A percentile compares a stretch with the other conserved stretches of the same genome.
Conservation (phyloP, 2,888 invertebrate genomes). For the Thera britannica region DNA sequence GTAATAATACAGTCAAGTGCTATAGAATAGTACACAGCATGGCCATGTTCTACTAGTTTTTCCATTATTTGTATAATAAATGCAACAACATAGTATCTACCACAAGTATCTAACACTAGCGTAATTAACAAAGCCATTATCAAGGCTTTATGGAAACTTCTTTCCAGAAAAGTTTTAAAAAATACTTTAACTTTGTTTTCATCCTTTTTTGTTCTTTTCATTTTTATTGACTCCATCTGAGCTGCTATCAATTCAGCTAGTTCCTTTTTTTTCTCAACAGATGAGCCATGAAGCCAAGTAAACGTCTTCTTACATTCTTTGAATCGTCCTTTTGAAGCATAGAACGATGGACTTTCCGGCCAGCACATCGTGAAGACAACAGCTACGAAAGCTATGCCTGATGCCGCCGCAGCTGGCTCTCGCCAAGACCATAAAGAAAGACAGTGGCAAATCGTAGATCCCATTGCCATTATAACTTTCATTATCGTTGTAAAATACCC, state of each 20-base stretch:
- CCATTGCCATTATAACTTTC: not conserved
- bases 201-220: not conserved
- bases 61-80: constrained; percentile 19
- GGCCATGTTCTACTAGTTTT: constrained; percentile 1
- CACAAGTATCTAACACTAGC: constrained; percentile 14
- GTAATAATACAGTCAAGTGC: constrained; percentile 11
- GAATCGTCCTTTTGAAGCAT: not conserved
- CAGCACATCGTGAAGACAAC: not conserved
- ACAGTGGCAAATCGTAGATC: constrained; percentile 1
- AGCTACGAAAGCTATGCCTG: not conserved
- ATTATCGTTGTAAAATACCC: not conserved
- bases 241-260: constrained; percentile 1
- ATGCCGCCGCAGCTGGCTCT: not conserved
- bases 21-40: constrained; percentile 18
- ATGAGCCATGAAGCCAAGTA: constrained; percentile 1
- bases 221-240: constrained; percentile 1
- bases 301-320: not conserved
- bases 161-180: constrained; percentile 1
- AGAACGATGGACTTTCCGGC: not conserved
- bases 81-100: constrained; percentile 20
- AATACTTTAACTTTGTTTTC: not conserved
- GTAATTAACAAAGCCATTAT: constrained; percentile 12
- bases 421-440: constrained; percentile 1
- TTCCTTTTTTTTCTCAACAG: not conserved
- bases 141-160: not conserved